These are phyloP conservation scores for Acromyrmex charruanus DNA, from an alignment of 1,140 invertebrate genomes.

Conservation along the genomic window DNA sequence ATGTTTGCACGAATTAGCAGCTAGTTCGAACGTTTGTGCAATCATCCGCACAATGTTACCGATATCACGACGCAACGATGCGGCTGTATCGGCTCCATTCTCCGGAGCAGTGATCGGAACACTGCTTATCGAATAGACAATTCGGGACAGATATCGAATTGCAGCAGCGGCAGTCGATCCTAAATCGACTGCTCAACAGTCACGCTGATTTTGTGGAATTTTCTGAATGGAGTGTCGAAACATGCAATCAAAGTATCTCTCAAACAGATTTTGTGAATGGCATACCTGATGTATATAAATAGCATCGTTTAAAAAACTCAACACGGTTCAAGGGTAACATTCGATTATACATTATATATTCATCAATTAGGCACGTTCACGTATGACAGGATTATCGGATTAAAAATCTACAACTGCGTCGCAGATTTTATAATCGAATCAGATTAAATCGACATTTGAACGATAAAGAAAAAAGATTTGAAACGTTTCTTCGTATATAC, in stretches of 20 bases:
- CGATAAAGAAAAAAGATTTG: not conserved
- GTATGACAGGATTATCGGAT: not conserved
- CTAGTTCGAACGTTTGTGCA: not conserved
- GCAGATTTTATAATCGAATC: conserved; percentile 17
- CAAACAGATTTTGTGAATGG: not conserved
- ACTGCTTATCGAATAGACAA: conserved; percentile 32
- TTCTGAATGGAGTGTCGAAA: conserved; percentile 20
- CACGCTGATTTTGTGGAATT: conserved; percentile 54
- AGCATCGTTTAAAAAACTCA: not conserved
- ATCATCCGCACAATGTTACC: not conserved
- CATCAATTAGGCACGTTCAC: conserved; percentile 24
- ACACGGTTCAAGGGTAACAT: conserved; percentile 35
- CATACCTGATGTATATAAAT: not conserved
- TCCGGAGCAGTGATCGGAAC: conserved; percentile 18
- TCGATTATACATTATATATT: conserved; percentile 33
- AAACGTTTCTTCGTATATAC: not conserved
- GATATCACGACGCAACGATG: conserved; percentile 3
- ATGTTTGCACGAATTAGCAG: not conserved
- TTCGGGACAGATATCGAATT: conserved; percentile 6
- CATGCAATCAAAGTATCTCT: not conserved
- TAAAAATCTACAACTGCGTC: not conserved
- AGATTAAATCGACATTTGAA: not conserved
- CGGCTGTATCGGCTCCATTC: not conserved
- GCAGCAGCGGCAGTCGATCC: not conserved
- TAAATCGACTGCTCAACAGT: conserved; percentile 43